Base-by-base conservation (phyloP, 2,888 invertebrate species). In the Tryphoninae sp. region DNA sequence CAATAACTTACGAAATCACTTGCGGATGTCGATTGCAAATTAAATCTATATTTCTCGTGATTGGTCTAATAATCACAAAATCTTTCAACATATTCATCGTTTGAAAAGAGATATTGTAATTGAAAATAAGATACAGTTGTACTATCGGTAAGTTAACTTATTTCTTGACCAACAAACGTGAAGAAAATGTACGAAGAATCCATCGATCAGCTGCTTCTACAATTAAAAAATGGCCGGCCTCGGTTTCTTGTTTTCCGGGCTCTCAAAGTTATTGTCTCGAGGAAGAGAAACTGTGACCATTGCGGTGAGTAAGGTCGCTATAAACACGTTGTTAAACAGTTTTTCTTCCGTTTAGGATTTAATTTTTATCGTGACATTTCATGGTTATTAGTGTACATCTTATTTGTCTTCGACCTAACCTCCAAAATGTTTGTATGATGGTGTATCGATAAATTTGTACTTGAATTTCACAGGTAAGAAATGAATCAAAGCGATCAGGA, bases 151-250 rank as follows among this genome's bases (percentile, higher is more conserved):
- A 51, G 51, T 1, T 13, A 51, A 13, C 6, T 51, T 51, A 4
- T 16, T 51, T 13, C 51, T 51, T 51, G 51, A 51, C 13, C n/a
- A 51, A 51, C 51, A 16, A 13, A n/a, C 16, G 51, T 6, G 51
- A 51, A 51, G 2, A 13, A 51, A 6, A 51, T 59, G 26, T 23
- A 51, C 33, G 33, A 33, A 33, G 45, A 45, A 45, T 19, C 9
- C 16, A 49, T 19, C 45, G 22, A 72, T 69, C 77, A 74, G 77
- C 82, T 77, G 82, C 13, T 64, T 16, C 8, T n/a, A n/a, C 19
- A 55, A 55, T 22, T 7, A 55, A 19, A 80, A 69, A 74, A 82
- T 82, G 82, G 79, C 79, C 33, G 59, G 69, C n/a, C 61, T 82
- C 53, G 65, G 80, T 23, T 33, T 58, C 62, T 9, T 80, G 0